A percentile compares a stretch with the other conserved stretches of the same genome.
Evolutionary conservation across 2,888 invertebrate genomes (phyloP).

Genomic region (Agrilus mali): DNA sequence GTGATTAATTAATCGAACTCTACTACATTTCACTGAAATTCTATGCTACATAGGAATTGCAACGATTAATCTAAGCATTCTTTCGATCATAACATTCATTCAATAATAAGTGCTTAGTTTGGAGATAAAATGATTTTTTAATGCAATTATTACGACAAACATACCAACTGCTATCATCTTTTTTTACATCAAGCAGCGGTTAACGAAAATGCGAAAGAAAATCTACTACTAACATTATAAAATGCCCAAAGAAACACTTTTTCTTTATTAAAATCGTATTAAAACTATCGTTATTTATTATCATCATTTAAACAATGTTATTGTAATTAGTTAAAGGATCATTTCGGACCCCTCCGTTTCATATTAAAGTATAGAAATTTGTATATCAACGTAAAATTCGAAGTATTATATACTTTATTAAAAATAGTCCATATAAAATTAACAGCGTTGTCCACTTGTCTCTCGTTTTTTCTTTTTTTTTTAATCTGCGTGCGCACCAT

Average conservation of each 20-base stretch:
- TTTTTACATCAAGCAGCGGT: neutral
- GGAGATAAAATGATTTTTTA: conserved; percentile 2
- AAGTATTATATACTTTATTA: conserved; percentile 35
- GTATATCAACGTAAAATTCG: conserved; percentile 32
- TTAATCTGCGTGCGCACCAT: conserved; percentile 5
- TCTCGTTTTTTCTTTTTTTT: conserved; percentile 13
- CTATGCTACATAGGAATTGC: conserved; percentile 28
- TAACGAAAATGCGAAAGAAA: conserved; percentile 8
- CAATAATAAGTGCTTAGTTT: conserved; percentile 9
- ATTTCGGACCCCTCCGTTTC: conserved; percentile 20
- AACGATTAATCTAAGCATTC: conserved; percentile 28
- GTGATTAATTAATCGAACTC: conserved; percentile 26
- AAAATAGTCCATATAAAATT: conserved; percentile 33
- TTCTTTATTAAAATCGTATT: conserved; percentile 34
- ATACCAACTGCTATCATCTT: neutral
- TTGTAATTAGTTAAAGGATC: conserved; percentile 28
- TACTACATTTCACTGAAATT: conserved; percentile 30
- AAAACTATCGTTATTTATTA: conserved; percentile 32
- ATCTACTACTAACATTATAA: conserved; percentile 21
- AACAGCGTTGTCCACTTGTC: conserved; percentile 31
- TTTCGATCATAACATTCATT: conserved; percentile 25
- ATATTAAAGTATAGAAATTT: conserved; percentile 27
- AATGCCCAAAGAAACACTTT: conserved; percentile 33
- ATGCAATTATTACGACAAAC: neutral
- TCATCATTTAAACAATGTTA: conserved; percentile 32